Evolutionary conservation across 2,113 vertebrate genomes (phyloP), one percentile per base, ranked within the genome.

Genomic region (Steatornis caripensis): DNA sequence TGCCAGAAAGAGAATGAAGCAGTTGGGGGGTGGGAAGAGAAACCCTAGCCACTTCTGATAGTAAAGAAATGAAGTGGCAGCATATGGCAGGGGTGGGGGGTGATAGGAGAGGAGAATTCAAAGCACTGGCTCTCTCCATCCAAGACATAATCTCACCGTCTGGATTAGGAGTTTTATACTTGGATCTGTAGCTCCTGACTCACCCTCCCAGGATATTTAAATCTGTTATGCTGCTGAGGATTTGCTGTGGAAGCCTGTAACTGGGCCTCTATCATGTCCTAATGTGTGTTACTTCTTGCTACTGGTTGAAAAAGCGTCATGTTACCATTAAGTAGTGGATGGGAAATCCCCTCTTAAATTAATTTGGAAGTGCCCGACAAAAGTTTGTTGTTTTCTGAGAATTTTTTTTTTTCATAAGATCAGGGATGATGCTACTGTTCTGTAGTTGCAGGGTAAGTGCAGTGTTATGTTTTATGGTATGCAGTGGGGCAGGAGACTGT

Each of bases 1-100:
- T 95, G 97, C 98, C 97, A 96, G 91, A 71, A 91, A 90, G 94
- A 96, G 82, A 92, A 90, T 96, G 96, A 76, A 90, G 95, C 83
- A 72, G 70, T 88, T 86, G 88, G 68, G 72, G 90, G 96, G 89
- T 92, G 80, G 74, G 92, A 94, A 80, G 95, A 82, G 87, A 95
- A 96, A 78, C 72, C 43, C 74, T 94, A 96, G 96, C 92, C 93
- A 77, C 88, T 91, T 90, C 74, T 95, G 91, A 94, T 93, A 94
- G 96, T 92, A 97, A 96, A 97, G 94, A 95, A 95, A 95, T 96
- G 91, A 84, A 65, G 82, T 70, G 55, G 80, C 69, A 95, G 77
- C 91, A 93, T 93, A 65, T 93, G 93, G 90, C 82, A 91, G 78
- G 93, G 75, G n/a, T 5, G 3, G 64, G 46, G 41, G 57, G 46